Conservation (phyloP, 92 coral and sea anemone genomes). For the Diadumene lineata region DNA sequence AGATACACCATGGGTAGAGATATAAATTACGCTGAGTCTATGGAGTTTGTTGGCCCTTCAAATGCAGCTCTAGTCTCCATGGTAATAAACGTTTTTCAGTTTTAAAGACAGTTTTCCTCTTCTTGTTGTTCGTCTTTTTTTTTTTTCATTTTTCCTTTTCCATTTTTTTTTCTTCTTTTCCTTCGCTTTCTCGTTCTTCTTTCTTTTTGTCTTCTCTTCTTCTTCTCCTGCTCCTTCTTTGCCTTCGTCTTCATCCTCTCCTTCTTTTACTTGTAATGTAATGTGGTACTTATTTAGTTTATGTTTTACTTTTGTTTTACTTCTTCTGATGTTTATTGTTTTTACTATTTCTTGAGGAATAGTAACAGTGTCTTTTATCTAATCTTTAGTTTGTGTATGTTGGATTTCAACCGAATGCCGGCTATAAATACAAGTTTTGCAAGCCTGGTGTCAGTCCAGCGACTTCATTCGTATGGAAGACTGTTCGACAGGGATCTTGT, state of each 20-base stretch:
- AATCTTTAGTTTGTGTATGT: constrained; percentile 10
- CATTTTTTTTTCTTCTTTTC: not conserved
- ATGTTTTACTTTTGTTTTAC: not conserved
- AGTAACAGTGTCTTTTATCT: not conserved
- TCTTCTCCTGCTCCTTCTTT: not conserved
- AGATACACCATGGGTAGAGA: constrained; percentile 2
- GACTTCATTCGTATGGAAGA: constrained; percentile 30
- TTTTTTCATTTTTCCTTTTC: not conserved
- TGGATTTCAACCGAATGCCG: not conserved
- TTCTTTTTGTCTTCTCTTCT: not conserved
- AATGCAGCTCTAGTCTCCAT: constrained; percentile 48
- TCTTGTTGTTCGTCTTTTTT: not conserved
- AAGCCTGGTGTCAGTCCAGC: constrained; percentile 17
- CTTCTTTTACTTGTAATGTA: not conserved
- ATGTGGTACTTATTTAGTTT: not conserved
- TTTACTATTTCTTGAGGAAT: not conserved
- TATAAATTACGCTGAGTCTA: constrained; percentile 41
- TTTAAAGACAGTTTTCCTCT: too few relatives aligned
- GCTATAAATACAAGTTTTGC: constrained; percentile 18
- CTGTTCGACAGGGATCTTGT: constrained; percentile 11
- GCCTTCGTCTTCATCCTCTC: not conserved
- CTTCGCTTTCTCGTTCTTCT: not conserved
- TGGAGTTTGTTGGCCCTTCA: constrained; percentile 64
- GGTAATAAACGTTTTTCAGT: constrained; percentile 33
- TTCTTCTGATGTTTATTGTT: not conserved